A percentile compares a stretch with the other conserved stretches of the same genome.
Conservation (phyloP, 1,140 invertebrate species). For the Aphaenogaster floridana region DNA sequence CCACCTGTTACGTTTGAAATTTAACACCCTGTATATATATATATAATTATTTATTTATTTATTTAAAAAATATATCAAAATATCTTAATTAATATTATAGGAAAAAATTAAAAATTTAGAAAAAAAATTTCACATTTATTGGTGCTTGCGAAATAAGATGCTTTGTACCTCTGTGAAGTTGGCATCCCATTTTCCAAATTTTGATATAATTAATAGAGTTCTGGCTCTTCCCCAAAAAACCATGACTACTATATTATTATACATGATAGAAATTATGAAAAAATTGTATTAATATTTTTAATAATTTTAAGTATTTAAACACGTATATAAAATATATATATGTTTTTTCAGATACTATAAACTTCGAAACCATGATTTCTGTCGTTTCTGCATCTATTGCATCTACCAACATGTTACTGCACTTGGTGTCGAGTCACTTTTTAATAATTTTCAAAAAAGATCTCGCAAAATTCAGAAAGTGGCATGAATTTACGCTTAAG, state of each 20-base stretch:
- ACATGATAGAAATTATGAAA: neutral
- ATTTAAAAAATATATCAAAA: neutral
- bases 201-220: too few relatives aligned
- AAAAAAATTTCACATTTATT: slow-evolving; percentile 12
- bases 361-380: neutral
- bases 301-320: too few relatives aligned
- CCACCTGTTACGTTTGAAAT: too few relatives aligned
- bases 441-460: neutral
- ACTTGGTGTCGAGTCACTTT: neutral
- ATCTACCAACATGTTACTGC: neutral
- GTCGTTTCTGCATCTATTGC: neutral
- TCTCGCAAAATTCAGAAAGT: neutral
- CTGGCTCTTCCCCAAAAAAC: too few relatives aligned
- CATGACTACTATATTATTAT: neutral
- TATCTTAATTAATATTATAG: too few relatives aligned
- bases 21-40: too few relatives aligned
- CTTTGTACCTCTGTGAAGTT: neutral
- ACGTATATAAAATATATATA: neutral
- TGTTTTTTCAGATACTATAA: neutral
- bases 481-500: neutral
- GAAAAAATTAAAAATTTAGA: neutral
- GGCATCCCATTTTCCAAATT: too few relatives aligned
- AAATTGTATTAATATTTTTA: neutral
- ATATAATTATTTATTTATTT: too few relatives aligned
- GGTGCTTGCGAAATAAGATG: neutral